A percentile compares a stretch with the other conserved stretches of the same genome.
Evolutionary conservation across 1,140 invertebrate genomes (phyloP).

Genomic region (Sycobia sp.): DNA sequence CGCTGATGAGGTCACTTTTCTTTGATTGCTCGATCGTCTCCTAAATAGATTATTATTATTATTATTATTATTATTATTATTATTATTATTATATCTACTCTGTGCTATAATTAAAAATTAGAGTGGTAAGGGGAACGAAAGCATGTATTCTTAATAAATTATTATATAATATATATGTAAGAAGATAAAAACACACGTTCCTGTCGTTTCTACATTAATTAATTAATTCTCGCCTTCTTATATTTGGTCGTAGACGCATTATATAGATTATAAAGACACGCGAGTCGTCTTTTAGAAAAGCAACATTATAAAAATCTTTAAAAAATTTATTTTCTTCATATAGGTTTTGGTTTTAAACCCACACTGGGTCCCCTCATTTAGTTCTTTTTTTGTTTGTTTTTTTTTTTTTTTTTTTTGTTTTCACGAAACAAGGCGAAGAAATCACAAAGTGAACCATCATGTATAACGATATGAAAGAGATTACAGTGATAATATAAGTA

Average conservation of each 20-base stretch:
- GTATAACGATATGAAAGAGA: slow-evolving; percentile 24
- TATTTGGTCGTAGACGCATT: no score
- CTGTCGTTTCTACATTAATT: no score
- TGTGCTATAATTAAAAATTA: slow-evolving; percentile 15
- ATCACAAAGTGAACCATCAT: slow-evolving; percentile 16
- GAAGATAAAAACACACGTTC: neutral
- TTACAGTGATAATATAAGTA: slow-evolving; percentile 31
- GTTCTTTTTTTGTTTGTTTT: no score
- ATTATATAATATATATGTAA: slow-evolving; percentile 5
- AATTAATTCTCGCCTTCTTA: no score
- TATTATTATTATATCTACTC: no score
- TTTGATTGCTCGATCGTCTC: slow-evolving; percentile 34
- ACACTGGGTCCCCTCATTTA: no score
- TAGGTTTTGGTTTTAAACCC: no score
- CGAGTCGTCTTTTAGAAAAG: slow-evolving; percentile 13
- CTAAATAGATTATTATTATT: no score
- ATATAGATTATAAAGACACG: no score
- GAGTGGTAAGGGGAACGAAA: neutral
- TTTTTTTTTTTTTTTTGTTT: slow-evolving; percentile 1
- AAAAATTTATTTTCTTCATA: no score
- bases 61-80: no score
- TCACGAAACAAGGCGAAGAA: slow-evolving; percentile 22
- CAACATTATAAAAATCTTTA: slow-evolving; percentile 30
- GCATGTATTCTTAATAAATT: neutral
- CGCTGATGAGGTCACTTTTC: slow-evolving; percentile 36